Evolutionary conservation across 2,113 vertebrate species (phyloP), one percentile per base, ranked within the genome.

Genomic region (Lamprologus tigripictilis): DNA sequence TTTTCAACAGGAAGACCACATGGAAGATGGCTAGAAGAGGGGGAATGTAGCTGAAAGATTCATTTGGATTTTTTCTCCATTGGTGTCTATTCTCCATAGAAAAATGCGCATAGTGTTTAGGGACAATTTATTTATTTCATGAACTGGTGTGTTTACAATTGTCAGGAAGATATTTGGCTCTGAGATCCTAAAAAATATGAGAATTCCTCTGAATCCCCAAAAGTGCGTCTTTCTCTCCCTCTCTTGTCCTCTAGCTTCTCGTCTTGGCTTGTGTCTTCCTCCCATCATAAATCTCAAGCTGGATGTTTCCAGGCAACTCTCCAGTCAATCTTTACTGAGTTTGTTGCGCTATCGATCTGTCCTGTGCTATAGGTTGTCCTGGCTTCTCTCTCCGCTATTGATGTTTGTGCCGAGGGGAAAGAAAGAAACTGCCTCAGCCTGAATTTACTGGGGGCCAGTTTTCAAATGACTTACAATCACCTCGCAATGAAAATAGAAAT

Each of bases 241-340:
- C n/a, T 76, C 80, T 13, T 16, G 37, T 80, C 86, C 85, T 90
- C 66, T 23, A 10, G 28, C 85, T 21, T 87, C 83, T 89, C 35
- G 17, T 4, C 17, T 66, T 82, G 90, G 83, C 87, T 80, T 3
- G 42, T 42, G 76, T 83, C 85, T 33, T 81, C 55, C 68, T 89
- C 14, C 28, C 47, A 7, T 89, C 90, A 93, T 95, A 95, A 94
- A 95, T 95, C 91, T 92, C 35, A 28, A 58, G 61, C 81, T 33
- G 86, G 92, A 91, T 71, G 80, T 94, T 90, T 93, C 92, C 84
- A 92, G 92, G 90, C 91, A 93, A 91, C 91, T 94, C 90, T 93
- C 91, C 86, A 93, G 92, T 95, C 92, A 94, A 95, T 96, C 94
- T 94, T 95, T 93, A 93, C 94, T 86, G 93, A 93, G 90, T 96